Base-by-base conservation (phyloP, 2,797 vertebrate species). In the Dryobates pubescens region DNA sequence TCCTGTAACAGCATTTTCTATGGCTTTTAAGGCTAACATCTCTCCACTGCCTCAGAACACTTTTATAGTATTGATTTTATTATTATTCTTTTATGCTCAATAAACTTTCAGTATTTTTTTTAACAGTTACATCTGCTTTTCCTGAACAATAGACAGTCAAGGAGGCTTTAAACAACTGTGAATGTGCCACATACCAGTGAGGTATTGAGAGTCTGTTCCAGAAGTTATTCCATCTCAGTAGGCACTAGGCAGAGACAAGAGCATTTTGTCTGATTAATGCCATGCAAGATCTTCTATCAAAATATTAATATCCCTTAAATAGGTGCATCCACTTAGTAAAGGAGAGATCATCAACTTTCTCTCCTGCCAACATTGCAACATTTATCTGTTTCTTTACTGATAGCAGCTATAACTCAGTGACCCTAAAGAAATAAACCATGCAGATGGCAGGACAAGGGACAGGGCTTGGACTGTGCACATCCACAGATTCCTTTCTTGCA, bases 41-140 rank as follows among this genome's bases (percentile, higher is more conserved):
- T 94, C 53, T 79, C 61, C 72, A 56, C 57, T 72, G 59, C 41
- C 43, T 90, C 51, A 45, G 89, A 90, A 89, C 23, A 64, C 83
- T 95, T 96, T 93, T 92, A 86, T 91, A 67, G 68, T 88, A 95
- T 89, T 91, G 90, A 82, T 95, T 95, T 96, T 94, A 95, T 92
- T 96, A 93, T 92, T 78, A 89, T 89, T 96, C 82, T 94, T 91
- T 87, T 89, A 95, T 79, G 81, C 59, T 95, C 86, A 87, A 93
- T 94, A 94, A 96, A 93, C 2, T 76, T 89, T 82, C 32, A 86
- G 30, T 62, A 32, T 89, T 92, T 88, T 91, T 92, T 90, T 87
- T 87, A 93, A 83, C 78, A 92, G 65, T 89, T 79, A 56, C 51
- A 68, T 65, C 29, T 65, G 70, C 68, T 94, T 95, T 96, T 68